Evolutionary conservation across 2,888 invertebrate genomes (phyloP), one percentile per base, ranked within the genome.

Genomic region (Nomada fucata): DNA sequence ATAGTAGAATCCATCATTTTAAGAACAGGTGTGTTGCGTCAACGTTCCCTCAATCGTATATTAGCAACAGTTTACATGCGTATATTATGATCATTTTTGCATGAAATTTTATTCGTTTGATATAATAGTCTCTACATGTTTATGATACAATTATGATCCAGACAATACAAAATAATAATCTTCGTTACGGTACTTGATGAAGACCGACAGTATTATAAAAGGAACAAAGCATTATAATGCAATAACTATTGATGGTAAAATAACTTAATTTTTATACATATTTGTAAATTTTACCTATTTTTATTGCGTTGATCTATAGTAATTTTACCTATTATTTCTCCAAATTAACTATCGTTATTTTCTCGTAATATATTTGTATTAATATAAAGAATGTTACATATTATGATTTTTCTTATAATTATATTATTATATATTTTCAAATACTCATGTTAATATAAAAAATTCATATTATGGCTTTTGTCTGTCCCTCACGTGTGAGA

Each of bases 401-500:
- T 36, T 36, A 9, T 36, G 36, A 36, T 36, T 7, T 36, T 36
- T 36, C 7, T 2, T 7, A 23, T 42, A 63, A 15, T 15, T 2
- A 15, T 44, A 47, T 47, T 44, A 47, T 47, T 15, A 47, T 47
- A 47, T 47, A 3, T 47, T 47, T 47, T 47, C 47, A 36, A 36
- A 36, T 36, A 47, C 47, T 47, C 15, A 1, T 42, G 36, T 53
- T 57, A n/a, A 36, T 26, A 59, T 5, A 18, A 7, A 69, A 44
- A 36, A 15, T 47, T 47, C 15, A 47, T 47, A 47, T 15, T 15
- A 15, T 15, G 47, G 47, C 47, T 47, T 47, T 59, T 78, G 67
- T 47, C 26, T 74, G 59, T 70, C 60, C 26, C 69, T 44, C 20
- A 57, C 42, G 13, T 47, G n/a, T 42, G 55, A 70, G 60, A 57